A percentile compares a stretch with the other conserved stretches of the same genome.
phyloP scores from a whole-genome alignment of 2,888 invertebrate species.

The Sipunculus nudus region DNA sequence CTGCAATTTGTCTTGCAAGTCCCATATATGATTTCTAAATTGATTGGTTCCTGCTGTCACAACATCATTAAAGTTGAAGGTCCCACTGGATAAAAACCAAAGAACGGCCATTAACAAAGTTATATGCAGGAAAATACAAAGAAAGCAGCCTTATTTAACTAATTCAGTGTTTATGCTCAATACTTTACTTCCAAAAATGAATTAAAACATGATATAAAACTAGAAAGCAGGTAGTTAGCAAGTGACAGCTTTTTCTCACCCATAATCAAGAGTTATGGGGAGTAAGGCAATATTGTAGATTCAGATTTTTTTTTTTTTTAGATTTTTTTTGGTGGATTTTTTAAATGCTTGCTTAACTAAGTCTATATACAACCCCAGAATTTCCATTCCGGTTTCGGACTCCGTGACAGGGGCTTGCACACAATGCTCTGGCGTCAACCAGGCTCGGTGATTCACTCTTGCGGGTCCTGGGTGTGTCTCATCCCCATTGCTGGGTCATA shows the following conservation, averaged over 20 bases:
- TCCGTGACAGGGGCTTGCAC: no score
- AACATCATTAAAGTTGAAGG: conserved; percentile 67
- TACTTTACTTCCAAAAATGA: no score
- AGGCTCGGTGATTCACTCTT: no score
- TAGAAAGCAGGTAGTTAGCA: not conserved
- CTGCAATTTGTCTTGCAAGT: conserved; percentile 71
- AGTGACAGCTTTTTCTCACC: conserved; percentile 63
- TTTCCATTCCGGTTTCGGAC: no score
- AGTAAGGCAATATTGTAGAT: no score
- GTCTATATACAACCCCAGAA: no score
- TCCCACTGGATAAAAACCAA: conserved; percentile 58
- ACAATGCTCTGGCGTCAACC: no score
- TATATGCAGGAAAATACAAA: not conserved
- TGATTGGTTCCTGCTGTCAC: conserved; percentile 66
- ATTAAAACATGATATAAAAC: not conserved
- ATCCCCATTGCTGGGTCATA: no score
- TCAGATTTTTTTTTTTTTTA: no score
- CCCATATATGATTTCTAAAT: conserved; percentile 57
- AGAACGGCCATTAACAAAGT: not conserved
- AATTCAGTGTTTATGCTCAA: not conserved
- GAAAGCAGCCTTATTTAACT: not conserved
- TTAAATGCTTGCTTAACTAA: no score
- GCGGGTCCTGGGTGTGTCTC: no score
- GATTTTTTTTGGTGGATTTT: no score
- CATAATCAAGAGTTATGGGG: conserved; percentile 29